Evolutionary conservation across 1,140 invertebrate genomes (phyloP), one percentile per base, ranked within the genome.

Genomic region (Globodera ellingtonae): DNA sequence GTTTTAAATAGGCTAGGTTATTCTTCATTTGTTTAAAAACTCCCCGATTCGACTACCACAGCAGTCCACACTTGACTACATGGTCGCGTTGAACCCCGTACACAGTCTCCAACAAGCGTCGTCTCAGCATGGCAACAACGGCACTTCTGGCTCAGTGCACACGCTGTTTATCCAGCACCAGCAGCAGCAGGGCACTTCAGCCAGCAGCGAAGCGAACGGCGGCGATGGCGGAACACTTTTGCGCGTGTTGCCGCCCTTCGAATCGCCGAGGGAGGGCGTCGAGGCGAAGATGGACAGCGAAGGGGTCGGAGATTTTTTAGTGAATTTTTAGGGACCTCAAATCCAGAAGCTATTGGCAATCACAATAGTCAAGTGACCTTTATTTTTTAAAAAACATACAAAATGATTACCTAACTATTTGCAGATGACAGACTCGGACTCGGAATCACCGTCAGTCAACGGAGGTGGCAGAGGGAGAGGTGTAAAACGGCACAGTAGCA

Each of bases 401-500:
- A 35, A 35, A 35, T 35, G 35, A 35, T 35, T 35, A 35, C 35
- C 35, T 35, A 35, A 35, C 35, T 35, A 35, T 35, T 35, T 35
- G 35, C 35, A 35, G 35, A 35, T 35, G 35, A 35, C 35, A 62
- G 67, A 59, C n/a, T 77, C 75, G 21, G 75, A 77, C 62, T 62
- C 56, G 15, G 75, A 77, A 4, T 77, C 75, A 48, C 75, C 52
- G 50, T 50, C 65, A 66, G 48, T 24, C 2, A 65, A 67, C 48
- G 62, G 75, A 69, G 7, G 59, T 65, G 13, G 67, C 56, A 10
- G 56, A 18, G 56, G 56, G 18, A 62, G 56, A 18, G 73, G 6
- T 75, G 56, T 75, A 35, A 62, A 77, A 65, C 69, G 47, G 65
- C 44, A 75, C 47, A 75, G 35, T 62, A 10, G 9, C 67, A 70